phyloP scores from a whole-genome alignment of 2,888 invertebrate species.

The Ichneumon xanthorius region DNA sequence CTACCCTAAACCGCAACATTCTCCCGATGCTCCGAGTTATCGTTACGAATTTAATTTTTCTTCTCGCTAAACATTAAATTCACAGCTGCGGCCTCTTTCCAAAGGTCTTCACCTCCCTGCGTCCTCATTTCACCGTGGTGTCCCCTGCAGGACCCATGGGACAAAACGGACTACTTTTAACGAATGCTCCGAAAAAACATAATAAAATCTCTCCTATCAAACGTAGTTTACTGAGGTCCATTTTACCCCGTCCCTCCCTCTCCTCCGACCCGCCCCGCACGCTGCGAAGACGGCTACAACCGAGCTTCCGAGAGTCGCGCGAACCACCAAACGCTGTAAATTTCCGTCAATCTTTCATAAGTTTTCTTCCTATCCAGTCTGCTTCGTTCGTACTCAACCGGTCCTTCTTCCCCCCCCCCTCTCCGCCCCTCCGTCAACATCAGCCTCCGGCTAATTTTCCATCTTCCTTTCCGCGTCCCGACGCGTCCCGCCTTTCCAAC shows the following conservation, averaged over 20 bases:
- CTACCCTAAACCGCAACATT: too few relatives aligned
- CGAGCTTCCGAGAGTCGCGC: not conserved
- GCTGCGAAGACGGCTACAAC: not conserved
- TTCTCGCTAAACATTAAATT: too few relatives aligned
- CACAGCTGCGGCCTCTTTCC: too few relatives aligned
- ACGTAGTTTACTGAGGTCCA: not conserved
- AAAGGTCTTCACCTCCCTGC: too few relatives aligned
- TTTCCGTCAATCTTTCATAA: constrained; percentile 57
- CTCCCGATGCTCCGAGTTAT: too few relatives aligned
- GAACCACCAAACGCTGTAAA: constrained; percentile 35
- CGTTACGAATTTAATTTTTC: too few relatives aligned
- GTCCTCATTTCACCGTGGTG: too few relatives aligned
- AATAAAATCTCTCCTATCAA: not conserved
- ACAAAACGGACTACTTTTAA: not conserved
- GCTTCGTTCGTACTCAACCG: not conserved
- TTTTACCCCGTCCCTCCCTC: not conserved
- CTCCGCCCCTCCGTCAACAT: constrained; percentile 44
- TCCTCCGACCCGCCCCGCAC: not conserved
- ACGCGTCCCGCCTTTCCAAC: constrained; percentile 9
- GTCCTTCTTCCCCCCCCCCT: too few relatives aligned
- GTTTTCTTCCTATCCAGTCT: constrained; percentile 33
- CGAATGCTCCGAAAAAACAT: not conserved
- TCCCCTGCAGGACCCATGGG: too few relatives aligned
- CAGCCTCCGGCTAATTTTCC: constrained; percentile 55
- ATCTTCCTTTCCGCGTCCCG: constrained; percentile 19